phyloP scores from a whole-genome alignment of 2,113 vertebrate species.

The Brevimyrus niger region DNA sequence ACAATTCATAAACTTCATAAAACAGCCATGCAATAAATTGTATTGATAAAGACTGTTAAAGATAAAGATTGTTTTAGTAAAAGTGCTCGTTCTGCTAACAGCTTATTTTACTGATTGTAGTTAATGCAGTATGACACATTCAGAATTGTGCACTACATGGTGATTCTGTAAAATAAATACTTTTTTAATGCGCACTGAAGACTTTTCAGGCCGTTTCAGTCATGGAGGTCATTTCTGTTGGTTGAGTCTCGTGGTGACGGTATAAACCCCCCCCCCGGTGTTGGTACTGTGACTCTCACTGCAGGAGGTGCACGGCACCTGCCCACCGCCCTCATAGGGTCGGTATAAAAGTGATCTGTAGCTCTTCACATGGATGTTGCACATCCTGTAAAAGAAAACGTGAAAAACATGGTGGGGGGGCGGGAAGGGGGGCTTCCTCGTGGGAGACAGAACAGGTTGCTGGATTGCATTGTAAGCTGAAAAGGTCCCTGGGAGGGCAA shows the following conservation, averaged over 20 bases:
- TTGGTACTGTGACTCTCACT: background rate
- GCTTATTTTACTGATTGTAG: background rate
- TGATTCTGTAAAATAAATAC: background rate
- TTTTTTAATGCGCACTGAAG: background rate
- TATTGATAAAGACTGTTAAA: background rate
- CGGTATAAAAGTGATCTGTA: background rate
- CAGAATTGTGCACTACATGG: background rate
- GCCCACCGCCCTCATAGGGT: background rate
- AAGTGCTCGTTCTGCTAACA: background rate
- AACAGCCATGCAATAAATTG: background rate
- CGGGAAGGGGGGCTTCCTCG: background rate
- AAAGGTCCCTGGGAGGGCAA: background rate
- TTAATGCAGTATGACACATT: background rate
- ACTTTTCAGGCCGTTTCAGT: background rate
- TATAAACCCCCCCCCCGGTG: background rate
- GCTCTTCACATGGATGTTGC: background rate
- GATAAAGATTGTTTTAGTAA: background rate
- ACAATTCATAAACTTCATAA: background rate
- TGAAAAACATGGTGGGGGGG: background rate
- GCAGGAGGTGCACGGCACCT: background rate
- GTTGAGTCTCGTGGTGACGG: background rate
- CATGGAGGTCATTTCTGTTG: background rate
- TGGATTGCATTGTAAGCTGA: background rate
- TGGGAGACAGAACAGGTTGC: background rate
- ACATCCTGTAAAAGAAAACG: background rate